Conservation (phyloP, 2,888 invertebrate genomes). For the Philopedon plagiatum region DNA sequence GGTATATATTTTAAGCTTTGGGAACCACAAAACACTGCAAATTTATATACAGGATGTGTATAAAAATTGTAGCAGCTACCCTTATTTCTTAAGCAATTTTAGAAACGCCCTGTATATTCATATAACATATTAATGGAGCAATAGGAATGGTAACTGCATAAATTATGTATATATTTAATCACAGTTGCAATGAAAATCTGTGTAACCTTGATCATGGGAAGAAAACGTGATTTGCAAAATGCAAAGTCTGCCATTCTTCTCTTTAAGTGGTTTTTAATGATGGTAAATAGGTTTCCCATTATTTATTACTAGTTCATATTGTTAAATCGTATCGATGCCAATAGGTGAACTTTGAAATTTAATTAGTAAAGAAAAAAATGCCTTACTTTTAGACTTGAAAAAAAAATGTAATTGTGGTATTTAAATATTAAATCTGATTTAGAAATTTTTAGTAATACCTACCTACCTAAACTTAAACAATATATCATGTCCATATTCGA, state of each 20-base stretch:
- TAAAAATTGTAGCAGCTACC: no score
- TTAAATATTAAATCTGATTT: no score
- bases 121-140: neutral
- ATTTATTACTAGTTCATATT: neutral
- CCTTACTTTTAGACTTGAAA: no score
- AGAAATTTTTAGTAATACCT: no score
- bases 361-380: no score
- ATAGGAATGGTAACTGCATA: neutral
- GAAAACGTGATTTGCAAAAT: slow-evolving; percentile 14
- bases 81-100: neutral
- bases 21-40: neutral
- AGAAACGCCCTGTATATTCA: neutral
- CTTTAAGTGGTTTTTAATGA: neutral
- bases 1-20: neutral
- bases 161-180: slow-evolving; percentile 5
- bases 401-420: no score
- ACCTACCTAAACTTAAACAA: neutral
- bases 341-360: no score
- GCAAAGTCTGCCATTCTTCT: slow-evolving; percentile 2
- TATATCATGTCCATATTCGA: neutral
- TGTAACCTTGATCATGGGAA: slow-evolving; percentile 11
- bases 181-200: neutral
- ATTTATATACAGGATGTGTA: no score
- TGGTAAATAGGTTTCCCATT: slow-evolving; percentile 1
- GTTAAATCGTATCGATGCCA: neutral